Evolutionary conservation across 2,888 invertebrate genomes (phyloP), one percentile per base, ranked within the genome.

Genomic region (Aleiodes testaceus): DNA sequence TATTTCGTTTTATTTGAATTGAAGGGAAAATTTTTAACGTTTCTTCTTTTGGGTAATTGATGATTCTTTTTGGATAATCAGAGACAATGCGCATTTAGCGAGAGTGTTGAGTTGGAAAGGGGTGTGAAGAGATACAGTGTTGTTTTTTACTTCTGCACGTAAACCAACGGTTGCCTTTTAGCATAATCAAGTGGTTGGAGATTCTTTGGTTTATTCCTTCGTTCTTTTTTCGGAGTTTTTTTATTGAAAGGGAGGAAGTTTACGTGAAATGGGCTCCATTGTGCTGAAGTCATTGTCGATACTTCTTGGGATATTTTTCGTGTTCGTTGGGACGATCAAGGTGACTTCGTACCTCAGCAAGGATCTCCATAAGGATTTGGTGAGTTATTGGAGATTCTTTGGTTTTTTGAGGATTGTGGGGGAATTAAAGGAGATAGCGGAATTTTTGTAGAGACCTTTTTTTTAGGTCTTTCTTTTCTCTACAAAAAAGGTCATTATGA

Each of bases 361-460:
- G 90, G 98, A 98, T 88, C 91, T 98, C 75, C 97, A 98, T 88
- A 97, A 96, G 91, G 97, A 98, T 89, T 91, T 98, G 93, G 97
- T 97, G 64, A 22, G 14, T 64, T 50, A 9, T 36, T 26, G 26
- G 26, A 26, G 65, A 14, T 12, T 64, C 52, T 20, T 64, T 52
- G 18, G 11, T 14, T 61, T 47, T 18, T 16, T 4, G 18, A 7
- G 30, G 22, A 42, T 67, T 63, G 63, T 47, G 16, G 0, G 36
- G 7, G 36, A 36, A 36, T 36, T 7, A 45, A 18, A 16, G 36
- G 14, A 18, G 18, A 18, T 3, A 42, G 1, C 11, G 4, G 12
- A 16, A 45, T 53, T 64, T 53, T 65, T 53, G 22, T 36, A 9
- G 14, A n/a, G 42, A 36, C 2, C 6, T 36, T 36, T 36, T 6